A percentile compares a stretch with the other conserved stretches of the same genome.
These are phyloP conservation scores for Mirounga angustirostris DNA, from an alignment of 2,113 vertebrate genomes.

Conservation along the genomic window DNA sequence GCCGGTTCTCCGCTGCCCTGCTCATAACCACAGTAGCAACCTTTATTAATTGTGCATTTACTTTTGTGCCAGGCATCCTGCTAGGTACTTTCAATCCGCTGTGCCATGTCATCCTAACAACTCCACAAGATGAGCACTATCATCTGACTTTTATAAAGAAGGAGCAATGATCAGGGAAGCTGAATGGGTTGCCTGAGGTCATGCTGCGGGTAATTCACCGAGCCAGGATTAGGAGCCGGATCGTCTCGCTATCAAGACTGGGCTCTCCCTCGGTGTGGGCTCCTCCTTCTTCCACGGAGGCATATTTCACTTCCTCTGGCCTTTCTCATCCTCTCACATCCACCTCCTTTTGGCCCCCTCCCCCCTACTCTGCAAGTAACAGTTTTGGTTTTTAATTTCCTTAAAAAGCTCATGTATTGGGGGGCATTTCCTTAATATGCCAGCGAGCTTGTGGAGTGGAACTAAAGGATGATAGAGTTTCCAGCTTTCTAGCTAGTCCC, in stretches of 20 bases:
- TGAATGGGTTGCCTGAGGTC: accelerated
- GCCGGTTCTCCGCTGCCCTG: neutral
- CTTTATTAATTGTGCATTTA: neutral
- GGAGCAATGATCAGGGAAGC: neutral
- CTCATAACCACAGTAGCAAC: neutral
- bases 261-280: neutral
- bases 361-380: neutral
- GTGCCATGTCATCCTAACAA: neutral
- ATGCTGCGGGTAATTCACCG: accelerated
- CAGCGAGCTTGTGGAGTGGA: neutral
- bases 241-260: neutral
- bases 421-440: neutral
- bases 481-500: neutral
- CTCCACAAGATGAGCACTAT: neutral
- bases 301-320: neutral
- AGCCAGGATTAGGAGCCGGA: neutral
- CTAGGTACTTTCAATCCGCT: neutral
- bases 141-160: neutral
- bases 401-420: neutral
- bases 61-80: neutral
- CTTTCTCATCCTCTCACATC: neutral
- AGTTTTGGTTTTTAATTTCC: neutral
- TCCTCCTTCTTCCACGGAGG: neutral
- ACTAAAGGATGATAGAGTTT: neutral
- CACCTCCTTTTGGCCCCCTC: too few relatives aligned